Percentiles rank a stretch among this genome's conserved stretches.
Evolutionary conservation across 2,113 vertebrate genomes (phyloP).

Genomic region (Tragulus kanchil): DNA sequence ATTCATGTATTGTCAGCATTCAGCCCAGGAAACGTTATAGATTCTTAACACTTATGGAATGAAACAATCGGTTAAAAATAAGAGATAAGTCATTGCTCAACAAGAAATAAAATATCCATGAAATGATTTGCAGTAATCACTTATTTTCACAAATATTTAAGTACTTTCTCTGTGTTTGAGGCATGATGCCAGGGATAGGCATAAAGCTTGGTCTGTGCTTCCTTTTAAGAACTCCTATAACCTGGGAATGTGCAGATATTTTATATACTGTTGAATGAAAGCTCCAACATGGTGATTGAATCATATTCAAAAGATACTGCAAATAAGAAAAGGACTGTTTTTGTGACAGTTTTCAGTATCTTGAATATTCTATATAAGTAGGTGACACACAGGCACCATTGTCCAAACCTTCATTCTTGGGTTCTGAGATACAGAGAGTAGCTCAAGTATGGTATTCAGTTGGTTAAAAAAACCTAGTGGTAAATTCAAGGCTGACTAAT

Average conservation of each 20-base stretch:
- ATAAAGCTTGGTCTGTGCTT: background rate
- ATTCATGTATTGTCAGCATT: background rate
- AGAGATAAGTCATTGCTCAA: background rate
- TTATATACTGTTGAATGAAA: background rate
- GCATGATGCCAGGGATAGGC: background rate
- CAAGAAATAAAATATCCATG: background rate
- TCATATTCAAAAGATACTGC: background rate
- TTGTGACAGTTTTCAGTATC: conserved; percentile 8
- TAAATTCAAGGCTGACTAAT: conserved; percentile 32
- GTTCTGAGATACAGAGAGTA: background rate
- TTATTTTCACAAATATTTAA: conserved; percentile 52
- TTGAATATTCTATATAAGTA: background rate
- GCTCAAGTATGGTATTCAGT: background rate
- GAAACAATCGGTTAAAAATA: conserved; percentile 5
- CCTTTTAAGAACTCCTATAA: background rate
- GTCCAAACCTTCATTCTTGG: background rate
- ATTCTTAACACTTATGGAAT: background rate
- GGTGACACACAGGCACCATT: background rate
- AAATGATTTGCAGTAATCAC: background rate
- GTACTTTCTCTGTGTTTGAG: conserved; percentile 9
- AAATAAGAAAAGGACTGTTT: conserved; percentile 38
- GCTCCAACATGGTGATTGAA: background rate
- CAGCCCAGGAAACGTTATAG: background rate
- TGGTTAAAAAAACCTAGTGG: conserved; percentile 7
- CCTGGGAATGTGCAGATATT: background rate